Evolutionary conservation across 2,888 invertebrate genomes (phyloP).

Genomic region (Parasteatoda lunata): DNA sequence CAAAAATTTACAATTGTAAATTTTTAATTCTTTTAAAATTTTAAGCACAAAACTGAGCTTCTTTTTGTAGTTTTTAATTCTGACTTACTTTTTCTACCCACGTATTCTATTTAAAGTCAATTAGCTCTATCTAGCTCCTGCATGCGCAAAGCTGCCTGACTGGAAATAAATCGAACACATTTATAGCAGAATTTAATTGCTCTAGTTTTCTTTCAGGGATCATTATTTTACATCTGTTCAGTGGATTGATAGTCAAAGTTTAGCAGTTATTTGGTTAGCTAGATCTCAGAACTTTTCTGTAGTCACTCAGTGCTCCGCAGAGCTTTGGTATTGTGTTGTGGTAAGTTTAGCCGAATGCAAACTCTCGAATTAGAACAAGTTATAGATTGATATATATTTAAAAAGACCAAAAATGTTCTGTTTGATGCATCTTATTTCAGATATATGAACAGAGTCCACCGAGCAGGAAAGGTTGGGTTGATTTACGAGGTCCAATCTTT

Average conservation of each 20-base stretch:
- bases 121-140: constrained; percentile 14
- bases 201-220: constrained; percentile 79
- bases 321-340: constrained; percentile 68
- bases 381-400: background rate
- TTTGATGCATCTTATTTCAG: constrained; percentile 12
- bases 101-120: no score
- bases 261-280: constrained; percentile 79
- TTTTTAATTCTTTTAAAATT: no score
- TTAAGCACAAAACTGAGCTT: no score
- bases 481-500: constrained; percentile 64
- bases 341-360: constrained; percentile 47
- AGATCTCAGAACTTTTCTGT: constrained; percentile 70
- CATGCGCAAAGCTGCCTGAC: constrained; percentile 15
- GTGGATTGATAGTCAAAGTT: constrained; percentile 90
- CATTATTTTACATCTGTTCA: constrained; percentile 93
- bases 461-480: constrained; percentile 69
- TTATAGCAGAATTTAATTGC: background rate
- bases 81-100: no score
- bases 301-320: constrained; percentile 67
- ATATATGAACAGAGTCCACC: constrained; percentile 63
- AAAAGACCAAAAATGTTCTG: background rate
- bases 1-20: no score
- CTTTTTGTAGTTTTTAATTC: no score
- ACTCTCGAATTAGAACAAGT: background rate
- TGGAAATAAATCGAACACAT: background rate